Evolutionary conservation across 2,113 vertebrate species (phyloP).

Genomic region (Chitala chitala): DNA sequence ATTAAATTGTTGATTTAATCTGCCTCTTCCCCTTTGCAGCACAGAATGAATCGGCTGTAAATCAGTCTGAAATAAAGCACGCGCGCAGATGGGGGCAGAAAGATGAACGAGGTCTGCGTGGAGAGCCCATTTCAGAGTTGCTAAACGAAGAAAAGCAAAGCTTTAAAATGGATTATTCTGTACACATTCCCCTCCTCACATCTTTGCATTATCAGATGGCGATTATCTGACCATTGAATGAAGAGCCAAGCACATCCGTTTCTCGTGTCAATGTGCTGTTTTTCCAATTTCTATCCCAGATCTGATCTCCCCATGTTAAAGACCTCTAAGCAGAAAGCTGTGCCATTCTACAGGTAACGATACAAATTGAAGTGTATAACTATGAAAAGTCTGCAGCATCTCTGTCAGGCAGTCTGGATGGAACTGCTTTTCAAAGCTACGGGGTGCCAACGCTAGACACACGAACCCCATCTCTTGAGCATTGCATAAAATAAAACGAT

Average conservation of each 20-base stretch:
- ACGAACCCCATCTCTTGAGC: too few species aligned
- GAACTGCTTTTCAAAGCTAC: too few species aligned
- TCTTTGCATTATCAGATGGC: background rate
- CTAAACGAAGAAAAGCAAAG: background rate
- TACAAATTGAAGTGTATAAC: too few species aligned
- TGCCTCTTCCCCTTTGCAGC: background rate
- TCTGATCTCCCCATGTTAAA: too few species aligned
- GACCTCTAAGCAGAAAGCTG: too few species aligned
- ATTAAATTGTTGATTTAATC: conserved; percentile 14
- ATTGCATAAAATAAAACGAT: too few species aligned
- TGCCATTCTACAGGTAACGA: too few species aligned
- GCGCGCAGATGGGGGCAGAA: background rate
- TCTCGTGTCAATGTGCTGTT: background rate
- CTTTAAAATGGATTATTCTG: background rate
- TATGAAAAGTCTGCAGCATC: too few species aligned
- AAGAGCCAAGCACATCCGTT: background rate
- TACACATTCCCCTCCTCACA: conserved; percentile 2
- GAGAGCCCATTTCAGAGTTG: background rate
- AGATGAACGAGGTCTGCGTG: background rate
- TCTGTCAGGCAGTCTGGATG: too few species aligned
- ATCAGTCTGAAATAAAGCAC: background rate
- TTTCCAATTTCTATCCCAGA: too few species aligned
- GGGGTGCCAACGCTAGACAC: too few species aligned
- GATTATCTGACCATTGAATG: background rate
- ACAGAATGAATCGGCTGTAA: background rate